phyloP scores from a whole-genome alignment of 2,113 vertebrate species.

The Fulica atra region DNA sequence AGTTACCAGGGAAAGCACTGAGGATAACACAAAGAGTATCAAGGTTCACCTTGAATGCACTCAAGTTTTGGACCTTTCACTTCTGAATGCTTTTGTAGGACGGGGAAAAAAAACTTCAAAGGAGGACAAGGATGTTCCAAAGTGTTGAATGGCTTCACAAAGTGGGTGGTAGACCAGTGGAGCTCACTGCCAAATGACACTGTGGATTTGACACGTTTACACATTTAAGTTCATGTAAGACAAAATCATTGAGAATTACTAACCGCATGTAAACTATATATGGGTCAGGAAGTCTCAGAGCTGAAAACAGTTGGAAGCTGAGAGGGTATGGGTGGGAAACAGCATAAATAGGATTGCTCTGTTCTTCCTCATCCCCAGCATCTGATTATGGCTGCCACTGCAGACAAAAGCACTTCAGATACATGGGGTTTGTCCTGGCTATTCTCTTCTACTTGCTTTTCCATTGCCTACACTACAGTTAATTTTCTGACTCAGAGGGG shows the following conservation, averaged over 20 bases:
- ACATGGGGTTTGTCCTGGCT: neutral
- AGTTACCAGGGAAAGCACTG: neutral
- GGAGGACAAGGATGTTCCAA: constrained; percentile 13
- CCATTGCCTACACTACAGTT: neutral
- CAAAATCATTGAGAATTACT: constrained; percentile 31
- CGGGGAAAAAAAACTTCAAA: neutral
- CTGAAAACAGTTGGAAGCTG: constrained; percentile 5
- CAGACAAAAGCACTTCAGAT: neutral
- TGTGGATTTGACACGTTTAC: neutral
- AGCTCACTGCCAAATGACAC: neutral
- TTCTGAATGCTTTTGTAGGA: constrained; percentile 3
- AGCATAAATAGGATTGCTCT: neutral
- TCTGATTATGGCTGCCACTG: neutral
- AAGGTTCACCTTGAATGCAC: constrained; percentile 8
- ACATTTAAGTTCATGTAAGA: constrained; percentile 32
- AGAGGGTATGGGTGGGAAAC: neutral
- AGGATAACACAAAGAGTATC: neutral
- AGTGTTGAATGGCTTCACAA: constrained; percentile 13
- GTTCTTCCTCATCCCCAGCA: neutral
- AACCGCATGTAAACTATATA: neutral
- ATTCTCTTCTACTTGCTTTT: neutral
- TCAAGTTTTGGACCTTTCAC: neutral
- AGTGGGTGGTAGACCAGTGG: neutral
- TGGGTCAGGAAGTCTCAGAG: constrained; percentile 16
- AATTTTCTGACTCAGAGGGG: neutral